Percentiles rank a stretch among this genome's conserved stretches.
These are phyloP conservation scores for Coptotermes formosanus DNA, from an alignment of 1,140 invertebrate genomes.

Conservation along the genomic window DNA sequence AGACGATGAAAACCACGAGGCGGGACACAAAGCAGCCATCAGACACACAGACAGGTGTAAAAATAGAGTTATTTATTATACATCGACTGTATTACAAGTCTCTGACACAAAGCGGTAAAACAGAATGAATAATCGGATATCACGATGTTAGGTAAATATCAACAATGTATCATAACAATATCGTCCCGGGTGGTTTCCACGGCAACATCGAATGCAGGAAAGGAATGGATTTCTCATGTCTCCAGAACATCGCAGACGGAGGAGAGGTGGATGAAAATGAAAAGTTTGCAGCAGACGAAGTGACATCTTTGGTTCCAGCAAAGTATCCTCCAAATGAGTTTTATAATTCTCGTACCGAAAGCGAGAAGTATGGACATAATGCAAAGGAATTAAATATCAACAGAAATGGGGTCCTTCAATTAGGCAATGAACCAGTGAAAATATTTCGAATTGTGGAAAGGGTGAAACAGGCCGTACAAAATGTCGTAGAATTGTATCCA, in stretches of 20 bases:
- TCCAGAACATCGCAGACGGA: neutral
- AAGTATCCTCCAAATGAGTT: neutral
- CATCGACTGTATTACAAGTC: neutral
- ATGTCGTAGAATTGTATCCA: neutral
- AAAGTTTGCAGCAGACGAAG: neutral
- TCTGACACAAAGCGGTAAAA: neutral
- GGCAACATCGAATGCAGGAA: neutral
- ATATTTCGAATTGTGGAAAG: neutral
- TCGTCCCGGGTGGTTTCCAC: neutral
- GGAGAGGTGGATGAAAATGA: neutral
- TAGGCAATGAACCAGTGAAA: no score
- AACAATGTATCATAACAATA: neutral
- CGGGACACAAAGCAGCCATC: neutral
- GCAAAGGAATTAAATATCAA: neutral
- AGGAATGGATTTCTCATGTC: neutral
- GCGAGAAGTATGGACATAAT: neutral
- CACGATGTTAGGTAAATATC: neutral
- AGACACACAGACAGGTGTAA: neutral
- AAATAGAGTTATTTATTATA: slow-evolving; percentile 6
- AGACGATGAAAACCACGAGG: neutral
- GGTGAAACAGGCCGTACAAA: neutral
- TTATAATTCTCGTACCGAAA: neutral
- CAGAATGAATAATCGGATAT: neutral
- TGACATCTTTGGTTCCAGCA: no score
- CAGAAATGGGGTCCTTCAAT: neutral